Evolutionary conservation across 2,113 vertebrate genomes (phyloP).

Genomic region (human): GRCh38 chr7:33045001-33045500

Average conservation of each 20-base stretch:
- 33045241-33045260: not conserved
- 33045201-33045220: not conserved
- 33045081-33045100: conserved; percentile 10
- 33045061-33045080: conserved; percentile 32
- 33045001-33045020: conserved; percentile 21
- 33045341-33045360: not conserved
- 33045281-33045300: conserved; percentile 18
- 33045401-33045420: not conserved
- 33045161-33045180: not conserved
- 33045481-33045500: not conserved
- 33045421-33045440: not conserved
- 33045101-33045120: conserved; percentile 44
- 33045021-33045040: not conserved
- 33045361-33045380: not conserved
- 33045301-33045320: not conserved
- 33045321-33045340: not conserved
- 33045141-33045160: not conserved
- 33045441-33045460: not conserved
- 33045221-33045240: not conserved
- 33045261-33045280: not conserved
- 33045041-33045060: conserved; percentile 30
- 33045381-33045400: not conserved
- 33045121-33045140: not conserved
- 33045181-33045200: conserved; percentile 5
- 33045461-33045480: not conserved